Conservation (phyloP, 2,113 vertebrate species). For the Prunella fulvescens region DNA sequence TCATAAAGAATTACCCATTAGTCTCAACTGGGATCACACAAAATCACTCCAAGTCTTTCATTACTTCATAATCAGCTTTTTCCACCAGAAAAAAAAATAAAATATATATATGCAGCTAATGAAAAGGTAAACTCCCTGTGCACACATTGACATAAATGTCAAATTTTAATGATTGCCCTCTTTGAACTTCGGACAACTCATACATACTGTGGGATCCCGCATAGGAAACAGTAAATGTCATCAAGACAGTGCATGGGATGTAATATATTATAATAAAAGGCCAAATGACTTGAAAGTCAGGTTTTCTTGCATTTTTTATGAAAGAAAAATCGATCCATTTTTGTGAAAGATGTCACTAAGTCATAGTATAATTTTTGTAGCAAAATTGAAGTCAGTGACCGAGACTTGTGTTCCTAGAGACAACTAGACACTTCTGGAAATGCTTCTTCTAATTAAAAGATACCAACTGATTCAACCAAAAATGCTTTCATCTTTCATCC, state of each 20-base stretch:
- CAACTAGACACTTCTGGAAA: slow-evolving; percentile 40
- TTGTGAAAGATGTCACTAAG: slow-evolving; percentile 51
- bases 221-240: slow-evolving; percentile 53
- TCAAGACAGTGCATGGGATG: slow-evolving; percentile 37
- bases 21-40: slow-evolving; percentile 2
- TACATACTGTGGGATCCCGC: slow-evolving; percentile 17
- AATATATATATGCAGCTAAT: background rate
- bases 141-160: slow-evolving; percentile 63
- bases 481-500: slow-evolving; percentile 56
- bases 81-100: background rate
- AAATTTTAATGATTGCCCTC: slow-evolving; percentile 61
- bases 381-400: slow-evolving; percentile 42
- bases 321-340: slow-evolving; percentile 51
- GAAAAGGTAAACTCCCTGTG: slow-evolving; percentile 58
- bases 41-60: slow-evolving; percentile 25
- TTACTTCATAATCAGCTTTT: slow-evolving; percentile 25
- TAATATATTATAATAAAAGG: slow-evolving; percentile 65
- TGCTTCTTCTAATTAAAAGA: slow-evolving; percentile 47
- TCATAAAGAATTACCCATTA: slow-evolving; percentile 18
- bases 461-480: slow-evolving; percentile 23
- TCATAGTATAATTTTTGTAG: slow-evolving; percentile 35
- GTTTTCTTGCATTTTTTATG: slow-evolving; percentile 64
- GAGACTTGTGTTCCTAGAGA: slow-evolving; percentile 28
- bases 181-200: slow-evolving; percentile 47
- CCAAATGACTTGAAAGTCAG: slow-evolving; percentile 58